A percentile compares a stretch with the other conserved stretches of the same genome.
Evolutionary conservation across 2,888 invertebrate genomes (phyloP).

Genomic region (Rotaria magnacalcarata): DNA sequence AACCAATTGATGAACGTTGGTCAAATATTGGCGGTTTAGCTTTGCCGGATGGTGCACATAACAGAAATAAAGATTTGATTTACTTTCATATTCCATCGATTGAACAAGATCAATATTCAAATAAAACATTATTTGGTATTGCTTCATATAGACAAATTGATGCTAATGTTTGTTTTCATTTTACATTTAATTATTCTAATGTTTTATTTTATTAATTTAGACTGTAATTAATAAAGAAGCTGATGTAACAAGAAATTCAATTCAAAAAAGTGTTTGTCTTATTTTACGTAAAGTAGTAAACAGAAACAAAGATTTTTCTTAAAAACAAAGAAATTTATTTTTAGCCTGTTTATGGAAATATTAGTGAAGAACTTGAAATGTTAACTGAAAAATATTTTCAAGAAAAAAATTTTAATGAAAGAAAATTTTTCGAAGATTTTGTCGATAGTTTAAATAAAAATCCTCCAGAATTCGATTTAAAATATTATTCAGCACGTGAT

Average conservation of each 20-base stretch:
- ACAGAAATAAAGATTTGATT: slow-evolving; percentile 86
- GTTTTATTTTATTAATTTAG: slow-evolving; percentile 62
- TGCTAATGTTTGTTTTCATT: slow-evolving; percentile 68
- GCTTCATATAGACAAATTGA: slow-evolving; percentile 96
- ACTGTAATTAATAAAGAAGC: slow-evolving; percentile 83
- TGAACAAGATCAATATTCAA: slow-evolving; percentile 65
- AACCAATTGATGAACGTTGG: slow-evolving; percentile 84
- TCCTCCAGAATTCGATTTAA: slow-evolving; percentile 49
- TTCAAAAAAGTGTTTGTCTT: slow-evolving; percentile 95
- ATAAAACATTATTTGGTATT: slow-evolving; percentile 80
- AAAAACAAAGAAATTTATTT: slow-evolving; percentile 26
- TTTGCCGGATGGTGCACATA: slow-evolving; percentile 94
- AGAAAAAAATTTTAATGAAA: slow-evolving; percentile 65
- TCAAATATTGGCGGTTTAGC: slow-evolving; percentile 90
- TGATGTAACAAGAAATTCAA: slow-evolving; percentile 91
- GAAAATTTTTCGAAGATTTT: slow-evolving; percentile 73
- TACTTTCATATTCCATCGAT: slow-evolving; percentile 89
- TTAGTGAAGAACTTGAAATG: slow-evolving; percentile 81
- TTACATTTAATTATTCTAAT: slow-evolving; percentile 15
- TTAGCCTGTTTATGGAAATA: slow-evolving; percentile 75
- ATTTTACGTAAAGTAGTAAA: slow-evolving; percentile 68
- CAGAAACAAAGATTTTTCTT: slow-evolving; percentile 42
- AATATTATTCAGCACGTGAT: slow-evolving; percentile 76
- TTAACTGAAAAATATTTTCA: slow-evolving; percentile 96
- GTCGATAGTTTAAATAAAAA: slow-evolving; percentile 81